phyloP scores from a whole-genome alignment of 2,113 vertebrate genomes.

The Apteryx mantelli region DNA sequence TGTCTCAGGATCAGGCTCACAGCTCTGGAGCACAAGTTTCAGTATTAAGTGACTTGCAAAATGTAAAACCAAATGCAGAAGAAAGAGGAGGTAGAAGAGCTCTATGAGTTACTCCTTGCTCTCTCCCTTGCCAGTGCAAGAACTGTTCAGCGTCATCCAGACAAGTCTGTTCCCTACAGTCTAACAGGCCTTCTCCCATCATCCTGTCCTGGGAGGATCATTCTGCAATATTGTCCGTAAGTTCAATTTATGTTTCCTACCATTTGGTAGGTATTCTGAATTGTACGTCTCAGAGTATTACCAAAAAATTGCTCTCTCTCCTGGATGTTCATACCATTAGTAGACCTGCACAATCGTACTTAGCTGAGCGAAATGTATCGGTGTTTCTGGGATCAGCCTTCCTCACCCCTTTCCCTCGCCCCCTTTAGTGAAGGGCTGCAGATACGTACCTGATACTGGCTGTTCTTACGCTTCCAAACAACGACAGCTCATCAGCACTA shows the following conservation, averaged over 20 bases:
- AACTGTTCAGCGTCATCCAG: not conserved
- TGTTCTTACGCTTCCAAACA: conserved; percentile 82
- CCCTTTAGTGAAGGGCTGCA: fast-evolving
- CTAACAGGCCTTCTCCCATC: not conserved
- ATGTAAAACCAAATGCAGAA: not conserved
- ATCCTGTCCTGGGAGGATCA: fast-evolving
- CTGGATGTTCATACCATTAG: not conserved
- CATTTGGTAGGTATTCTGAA: not conserved
- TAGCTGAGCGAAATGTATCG: fast-evolving
- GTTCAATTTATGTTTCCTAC: not conserved
- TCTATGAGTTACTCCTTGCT: not conserved
- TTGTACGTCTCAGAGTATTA: not conserved
- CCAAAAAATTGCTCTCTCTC: not conserved
- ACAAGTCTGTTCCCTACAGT: not conserved
- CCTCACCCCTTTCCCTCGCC: not conserved
- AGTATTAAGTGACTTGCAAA: not conserved
- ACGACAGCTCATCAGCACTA: conserved; percentile 81
- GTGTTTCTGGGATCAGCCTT: not conserved
- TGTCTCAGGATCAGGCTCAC: not conserved
- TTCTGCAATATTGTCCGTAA: not conserved
- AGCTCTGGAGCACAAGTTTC: not conserved
- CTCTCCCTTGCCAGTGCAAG: not conserved
- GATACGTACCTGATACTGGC: conserved; percentile 80
- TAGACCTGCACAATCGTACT: not conserved
- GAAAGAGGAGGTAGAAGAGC: not conserved